These are phyloP conservation scores for Xiphophorus hellerii DNA, from an alignment of 2,113 vertebrate genomes.

Conservation along the genomic window DNA sequence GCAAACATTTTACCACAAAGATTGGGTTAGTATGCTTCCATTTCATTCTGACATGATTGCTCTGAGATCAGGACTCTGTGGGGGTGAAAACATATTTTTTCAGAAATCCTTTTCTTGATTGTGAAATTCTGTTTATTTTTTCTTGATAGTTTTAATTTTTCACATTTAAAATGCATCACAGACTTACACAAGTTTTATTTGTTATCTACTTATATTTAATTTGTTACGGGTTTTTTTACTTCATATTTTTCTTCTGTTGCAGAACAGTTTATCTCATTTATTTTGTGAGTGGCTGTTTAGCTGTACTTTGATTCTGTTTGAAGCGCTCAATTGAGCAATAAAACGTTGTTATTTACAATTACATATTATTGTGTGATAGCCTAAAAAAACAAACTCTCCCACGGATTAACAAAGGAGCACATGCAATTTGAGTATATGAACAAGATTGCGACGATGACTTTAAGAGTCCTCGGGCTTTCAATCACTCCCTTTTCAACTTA, in stretches of 20 bases:
- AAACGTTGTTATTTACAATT: slow-evolving; percentile 41
- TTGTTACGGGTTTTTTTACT: slow-evolving; percentile 1
- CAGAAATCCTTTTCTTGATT: background rate
- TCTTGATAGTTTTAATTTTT: background rate
- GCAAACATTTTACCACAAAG: too few relatives aligned
- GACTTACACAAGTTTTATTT: too few relatives aligned
- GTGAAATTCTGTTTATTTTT: background rate
- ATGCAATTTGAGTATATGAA: slow-evolving; percentile 34
- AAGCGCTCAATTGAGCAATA: slow-evolving; percentile 55
- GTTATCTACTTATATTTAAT: slow-evolving; percentile 39
- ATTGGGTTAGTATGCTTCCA: background rate
- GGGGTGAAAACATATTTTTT: background rate
- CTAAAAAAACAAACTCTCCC: slow-evolving; percentile 8
- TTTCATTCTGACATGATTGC: slow-evolving; percentile 12
- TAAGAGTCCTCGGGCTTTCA: slow-evolving; percentile 42
- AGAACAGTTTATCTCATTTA: slow-evolving; percentile 27
- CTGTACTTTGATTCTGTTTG: slow-evolving; percentile 40
- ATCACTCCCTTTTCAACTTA: slow-evolving; percentile 40
- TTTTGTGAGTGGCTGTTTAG: slow-evolving; percentile 32
- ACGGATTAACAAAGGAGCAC: slow-evolving; percentile 35
- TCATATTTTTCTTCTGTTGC: slow-evolving; percentile 4
- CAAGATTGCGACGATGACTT: slow-evolving; percentile 28
- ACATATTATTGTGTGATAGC: slow-evolving; percentile 39
- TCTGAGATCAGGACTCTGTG: slow-evolving; percentile 11
- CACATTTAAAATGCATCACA: background rate